phyloP scores from a whole-genome alignment of 2,888 invertebrate genomes.

The Pristionchus mayeri region DNA sequence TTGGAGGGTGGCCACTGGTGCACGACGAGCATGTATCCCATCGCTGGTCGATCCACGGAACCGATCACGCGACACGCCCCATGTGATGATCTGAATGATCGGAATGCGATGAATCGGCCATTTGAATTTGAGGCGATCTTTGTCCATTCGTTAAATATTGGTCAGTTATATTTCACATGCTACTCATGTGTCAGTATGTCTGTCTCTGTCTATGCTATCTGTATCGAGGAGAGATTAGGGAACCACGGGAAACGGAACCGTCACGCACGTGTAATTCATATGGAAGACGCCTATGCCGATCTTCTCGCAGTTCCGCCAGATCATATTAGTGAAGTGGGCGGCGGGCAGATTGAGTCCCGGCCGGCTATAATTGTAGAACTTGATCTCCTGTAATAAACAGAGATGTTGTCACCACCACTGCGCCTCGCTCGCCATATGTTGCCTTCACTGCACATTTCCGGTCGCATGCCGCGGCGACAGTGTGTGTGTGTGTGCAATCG shows the following conservation, averaged over 20 bases:
- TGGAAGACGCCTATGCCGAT: constrained; percentile 55
- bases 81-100: constrained; percentile 49
- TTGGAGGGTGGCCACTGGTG: constrained; percentile 54
- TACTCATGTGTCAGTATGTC: no score
- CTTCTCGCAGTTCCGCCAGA: constrained; percentile 56
- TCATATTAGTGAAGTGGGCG: constrained; percentile 58
- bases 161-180: no score
- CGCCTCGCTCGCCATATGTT: no score
- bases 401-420: background rate
- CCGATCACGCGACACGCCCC: constrained; percentile 51
- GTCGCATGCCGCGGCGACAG: no score
- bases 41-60: constrained; percentile 49
- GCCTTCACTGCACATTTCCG: background rate
- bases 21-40: constrained; percentile 54
- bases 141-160: no score
- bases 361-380: constrained; percentile 54
- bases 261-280: constrained; percentile 51
- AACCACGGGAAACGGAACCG: background rate
- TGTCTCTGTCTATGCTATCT: no score
- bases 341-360: constrained; percentile 54
- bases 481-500: no score
- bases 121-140: no score
- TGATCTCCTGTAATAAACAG: constrained; percentile 54
- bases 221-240: background rate
- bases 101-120: no score